phyloP scores from a whole-genome alignment of 2,113 vertebrate genomes.

The Holacanthus passer region DNA sequence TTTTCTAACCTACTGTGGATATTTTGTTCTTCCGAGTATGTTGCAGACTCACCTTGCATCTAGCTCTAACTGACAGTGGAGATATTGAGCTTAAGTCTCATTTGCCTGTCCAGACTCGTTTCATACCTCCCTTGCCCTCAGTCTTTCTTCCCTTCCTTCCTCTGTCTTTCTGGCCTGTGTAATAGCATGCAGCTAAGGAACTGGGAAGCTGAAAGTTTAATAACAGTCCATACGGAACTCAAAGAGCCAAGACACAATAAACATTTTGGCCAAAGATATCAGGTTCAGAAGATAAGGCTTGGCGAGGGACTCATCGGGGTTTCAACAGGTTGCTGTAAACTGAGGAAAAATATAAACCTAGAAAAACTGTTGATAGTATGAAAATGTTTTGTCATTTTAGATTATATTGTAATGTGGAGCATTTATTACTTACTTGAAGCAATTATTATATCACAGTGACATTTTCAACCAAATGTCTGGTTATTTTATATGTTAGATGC shows the following conservation, averaged over 20 bases:
- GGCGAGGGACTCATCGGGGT: conserved; percentile 7
- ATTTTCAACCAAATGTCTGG: conserved; percentile 6
- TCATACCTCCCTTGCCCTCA: conserved; percentile 27
- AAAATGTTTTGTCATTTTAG: not conserved
- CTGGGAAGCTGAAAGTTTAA: conserved; percentile 23
- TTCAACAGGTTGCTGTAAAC: not conserved
- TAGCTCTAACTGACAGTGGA: conserved; percentile 2
- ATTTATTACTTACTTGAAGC: not conserved
- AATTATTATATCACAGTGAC: not conserved
- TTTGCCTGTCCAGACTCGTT: conserved; percentile 67
- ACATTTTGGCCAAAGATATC: conserved; percentile 15
- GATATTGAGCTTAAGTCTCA: conserved; percentile 5
- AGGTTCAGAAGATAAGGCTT: not conserved
- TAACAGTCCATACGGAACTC: conserved; percentile 24
- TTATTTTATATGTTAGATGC: not conserved
- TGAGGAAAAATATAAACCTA: too few species aligned
- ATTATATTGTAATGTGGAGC: not conserved
- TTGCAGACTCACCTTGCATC: conserved; percentile 8
- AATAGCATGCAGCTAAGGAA: not conserved
- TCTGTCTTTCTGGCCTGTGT: conserved; percentile 1
- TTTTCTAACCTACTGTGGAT: not conserved
- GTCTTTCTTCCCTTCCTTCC: conserved; percentile 13
- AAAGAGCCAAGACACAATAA: conserved; percentile 26
- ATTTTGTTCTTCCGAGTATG: not conserved
- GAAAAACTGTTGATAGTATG: not conserved